Conservation (phyloP, 2,888 invertebrate species). For the Meganola albula region DNA sequence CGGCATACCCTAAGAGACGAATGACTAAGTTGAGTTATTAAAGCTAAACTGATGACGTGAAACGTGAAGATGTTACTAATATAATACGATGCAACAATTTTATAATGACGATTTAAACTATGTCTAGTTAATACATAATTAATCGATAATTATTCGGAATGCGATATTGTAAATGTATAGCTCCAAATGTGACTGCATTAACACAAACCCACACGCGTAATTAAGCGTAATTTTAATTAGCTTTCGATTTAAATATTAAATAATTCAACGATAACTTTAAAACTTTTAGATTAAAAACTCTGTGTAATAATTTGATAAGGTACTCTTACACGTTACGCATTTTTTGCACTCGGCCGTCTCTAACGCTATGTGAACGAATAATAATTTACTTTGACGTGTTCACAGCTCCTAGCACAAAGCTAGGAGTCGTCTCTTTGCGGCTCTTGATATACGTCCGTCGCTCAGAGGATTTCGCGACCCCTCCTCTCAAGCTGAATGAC, state of each 20-base stretch:
- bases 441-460: conserved; percentile 21
- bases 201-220: conserved; percentile 75
- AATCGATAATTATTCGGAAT: conserved; percentile 32
- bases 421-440: conserved; percentile 13
- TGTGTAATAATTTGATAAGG: conserved; percentile 37
- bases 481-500: conserved; percentile 41
- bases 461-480: conserved; percentile 47
- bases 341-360: conserved; percentile 40
- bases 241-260: conserved; percentile 34
- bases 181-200: conserved; percentile 60
- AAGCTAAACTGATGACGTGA: no score
- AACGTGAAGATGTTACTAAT: conserved; percentile 22
- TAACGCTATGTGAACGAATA: conserved; percentile 40
- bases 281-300: conserved; percentile 35
- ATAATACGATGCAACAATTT: conserved; percentile 32
- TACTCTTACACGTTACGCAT: conserved; percentile 25
- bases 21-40: no score
- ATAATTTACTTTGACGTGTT: conserved; percentile 21
- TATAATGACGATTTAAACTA: conserved; percentile 26
- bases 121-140: conserved; percentile 32
- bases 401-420: conserved; percentile 9
- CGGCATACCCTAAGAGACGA: no score
- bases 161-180: no score
- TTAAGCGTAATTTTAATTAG: conserved; percentile 43
- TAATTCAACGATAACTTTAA: conserved; percentile 35